Percentiles rank a stretch among this genome's conserved stretches.
Evolutionary conservation across 92 coral and sea anemone genomes (phyloP).

Genomic region (Zoanthus sociatus): DNA sequence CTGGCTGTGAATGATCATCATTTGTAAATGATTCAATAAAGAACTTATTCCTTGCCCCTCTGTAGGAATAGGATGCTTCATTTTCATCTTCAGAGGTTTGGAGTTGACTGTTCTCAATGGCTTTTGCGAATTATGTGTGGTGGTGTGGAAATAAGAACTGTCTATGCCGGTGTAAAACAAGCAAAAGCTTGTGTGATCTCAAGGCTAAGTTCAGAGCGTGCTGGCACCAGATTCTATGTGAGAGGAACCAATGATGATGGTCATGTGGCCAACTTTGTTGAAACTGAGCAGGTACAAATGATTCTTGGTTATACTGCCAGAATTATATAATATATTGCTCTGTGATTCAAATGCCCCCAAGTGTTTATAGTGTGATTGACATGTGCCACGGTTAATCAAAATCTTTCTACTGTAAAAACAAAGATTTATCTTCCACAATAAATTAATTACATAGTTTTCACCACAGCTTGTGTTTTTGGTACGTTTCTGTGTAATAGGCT

Average conservation of each 20-base stretch:
- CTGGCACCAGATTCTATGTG: slow-evolving; percentile 98
- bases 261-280: slow-evolving; percentile 98
- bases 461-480: too few species aligned
- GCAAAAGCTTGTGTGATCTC: slow-evolving; percentile 96
- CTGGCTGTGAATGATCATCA: too few species aligned
- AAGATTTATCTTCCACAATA: too few species aligned
- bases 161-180: slow-evolving; percentile 91
- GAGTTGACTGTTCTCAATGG: slow-evolving; percentile 88
- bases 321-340: too few species aligned
- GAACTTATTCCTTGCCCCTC: background rate
- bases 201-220: slow-evolving; percentile 94
- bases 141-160: slow-evolving; percentile 90
- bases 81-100: slow-evolving; percentile 90
- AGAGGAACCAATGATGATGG: slow-evolving; percentile 99
- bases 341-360: too few species aligned
- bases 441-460: too few species aligned
- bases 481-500: too few species aligned
- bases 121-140: slow-evolving; percentile 95
- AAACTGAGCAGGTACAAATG: slow-evolving; percentile 90
- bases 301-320: too few species aligned
- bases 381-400: too few species aligned
- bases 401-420: too few species aligned
- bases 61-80: slow-evolving; percentile 95
- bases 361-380: too few species aligned
- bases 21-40: too few species aligned